Conservation (phyloP, 2,888 invertebrate species). For the Drosophila peninsularis region DNA sequence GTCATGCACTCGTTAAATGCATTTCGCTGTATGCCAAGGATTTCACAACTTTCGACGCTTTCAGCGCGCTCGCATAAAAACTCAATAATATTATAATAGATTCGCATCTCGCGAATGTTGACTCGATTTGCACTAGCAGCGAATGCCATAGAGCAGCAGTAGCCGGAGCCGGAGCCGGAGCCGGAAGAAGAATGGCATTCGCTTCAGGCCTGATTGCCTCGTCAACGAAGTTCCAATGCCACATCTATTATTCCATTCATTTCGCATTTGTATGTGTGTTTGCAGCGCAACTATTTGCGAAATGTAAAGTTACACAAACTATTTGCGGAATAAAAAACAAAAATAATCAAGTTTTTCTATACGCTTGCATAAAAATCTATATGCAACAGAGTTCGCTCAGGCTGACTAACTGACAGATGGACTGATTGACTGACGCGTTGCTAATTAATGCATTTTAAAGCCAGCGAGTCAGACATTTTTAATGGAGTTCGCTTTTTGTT, state of each 20-base stretch:
- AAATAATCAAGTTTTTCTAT: slow-evolving; percentile 12
- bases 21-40: slow-evolving; percentile 52
- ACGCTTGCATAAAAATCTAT: background rate
- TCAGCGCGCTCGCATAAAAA: slow-evolving; percentile 54
- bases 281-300: slow-evolving; percentile 47
- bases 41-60: slow-evolving; percentile 48
- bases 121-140: slow-evolving; percentile 63
- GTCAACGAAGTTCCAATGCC: slow-evolving; percentile 31
- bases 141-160: background rate
- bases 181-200: slow-evolving; percentile 12
- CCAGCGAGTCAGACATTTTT: background rate
- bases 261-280: slow-evolving; percentile 22
- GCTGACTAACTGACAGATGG: background rate
- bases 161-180: too few species aligned
- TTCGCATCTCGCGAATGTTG: slow-evolving; percentile 48
- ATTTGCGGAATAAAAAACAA: slow-evolving; percentile 27
- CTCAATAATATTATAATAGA: slow-evolving; percentile 72
- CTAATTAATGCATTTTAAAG: slow-evolving; percentile 1
- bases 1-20: slow-evolving; percentile 47
- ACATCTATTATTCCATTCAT: slow-evolving; percentile 29
- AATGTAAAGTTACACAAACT: slow-evolving; percentile 48
- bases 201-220: slow-evolving; percentile 42
- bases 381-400: background rate
- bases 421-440: slow-evolving; percentile 1
- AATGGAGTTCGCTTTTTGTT: background rate